Conservation (phyloP, 35 echinoderm and acorn worm genomes). For the Holothuria glaberrima region DNA sequence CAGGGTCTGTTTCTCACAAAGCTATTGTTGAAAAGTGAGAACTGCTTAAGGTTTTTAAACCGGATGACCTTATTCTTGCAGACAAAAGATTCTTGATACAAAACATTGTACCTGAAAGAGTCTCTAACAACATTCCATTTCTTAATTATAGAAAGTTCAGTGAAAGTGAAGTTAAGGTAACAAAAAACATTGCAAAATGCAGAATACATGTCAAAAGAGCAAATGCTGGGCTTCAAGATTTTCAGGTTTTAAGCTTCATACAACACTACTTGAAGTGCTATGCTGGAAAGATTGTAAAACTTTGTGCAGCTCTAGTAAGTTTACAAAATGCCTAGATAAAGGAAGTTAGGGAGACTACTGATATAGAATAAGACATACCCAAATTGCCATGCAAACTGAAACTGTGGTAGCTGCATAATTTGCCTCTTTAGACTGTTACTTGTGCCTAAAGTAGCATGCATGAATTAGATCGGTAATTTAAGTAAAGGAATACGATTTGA, state of each 20-base stretch:
- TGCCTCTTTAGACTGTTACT: too few relatives aligned
- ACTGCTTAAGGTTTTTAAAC: background rate
- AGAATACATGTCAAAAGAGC: slow-evolving; percentile 26
- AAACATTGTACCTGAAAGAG: slow-evolving; percentile 23
- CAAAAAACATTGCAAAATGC: background rate
- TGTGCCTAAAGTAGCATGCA: background rate
- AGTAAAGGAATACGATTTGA: background rate
- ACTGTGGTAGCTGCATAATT: too few relatives aligned
- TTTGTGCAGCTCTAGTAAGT: slow-evolving; percentile 34
- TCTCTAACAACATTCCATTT: slow-evolving; percentile 39
- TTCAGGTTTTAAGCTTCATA: background rate
- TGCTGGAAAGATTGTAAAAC: slow-evolving; percentile 10
- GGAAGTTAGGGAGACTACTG: background rate
- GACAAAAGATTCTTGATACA: slow-evolving; percentile 45
- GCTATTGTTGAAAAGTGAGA: background rate
- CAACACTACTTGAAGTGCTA: slow-evolving; percentile 9
- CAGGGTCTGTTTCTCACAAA: background rate
- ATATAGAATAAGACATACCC: slow-evolving; percentile 2
- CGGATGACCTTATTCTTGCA: slow-evolving; percentile 25
- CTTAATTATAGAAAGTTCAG: background rate
- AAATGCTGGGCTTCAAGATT: slow-evolving; percentile 13
- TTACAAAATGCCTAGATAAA: background rate
- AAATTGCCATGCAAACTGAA: too few relatives aligned
- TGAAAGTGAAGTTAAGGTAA: slow-evolving; percentile 19
- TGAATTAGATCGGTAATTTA: background rate